Evolutionary conservation across 2,888 invertebrate species (phyloP), one percentile per base, ranked within the genome.

Genomic region (Brenthis daphne): DNA sequence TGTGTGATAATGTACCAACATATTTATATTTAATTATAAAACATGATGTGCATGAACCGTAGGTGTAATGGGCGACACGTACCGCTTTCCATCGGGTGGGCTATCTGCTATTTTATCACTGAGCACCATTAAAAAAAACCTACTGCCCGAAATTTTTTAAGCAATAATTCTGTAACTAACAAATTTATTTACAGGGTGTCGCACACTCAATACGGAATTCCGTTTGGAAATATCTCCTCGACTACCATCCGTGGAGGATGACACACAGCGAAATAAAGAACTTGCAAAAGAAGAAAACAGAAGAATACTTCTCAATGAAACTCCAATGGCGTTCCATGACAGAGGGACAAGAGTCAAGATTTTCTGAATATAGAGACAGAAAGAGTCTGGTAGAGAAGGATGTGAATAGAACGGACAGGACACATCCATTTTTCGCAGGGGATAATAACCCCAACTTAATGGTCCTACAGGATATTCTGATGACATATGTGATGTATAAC

Each of bases 401-500:
- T 88, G 99, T 99, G 0, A 97, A 97, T 75, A 94, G 99, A 76
- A 99, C 99, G 0, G 99, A 99, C 84, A 94, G 99, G 75, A 96
- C 96, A 0, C 95, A 97, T 79, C 95, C 96, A 8, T 99, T 96
- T 88, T 99, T 96, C 86, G 96, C 97, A n/a, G 99, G 99, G 0
- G 98, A 98, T 73, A 95, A 97, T 77, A 99, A 99, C 87, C 95
- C 96, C 0, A 98, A 99, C 87, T 88, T 99, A 65, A 93, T 94
- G 68, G 94, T 96, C 14, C 88, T 99, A 3, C 95, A 97, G 77
- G 98, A 99, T 82, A 97, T 99, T 76, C 94, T 99, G 3, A 98
- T 99, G 98, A 99, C 99, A 0, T 99, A 99, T 83, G 96, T 98
- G 53, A 99, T 99, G 99, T 99, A 98, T 84, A 98, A 99, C 93